phyloP scores from a whole-genome alignment of 2,797 vertebrate genomes.

The Phoebastria nigripes region DNA sequence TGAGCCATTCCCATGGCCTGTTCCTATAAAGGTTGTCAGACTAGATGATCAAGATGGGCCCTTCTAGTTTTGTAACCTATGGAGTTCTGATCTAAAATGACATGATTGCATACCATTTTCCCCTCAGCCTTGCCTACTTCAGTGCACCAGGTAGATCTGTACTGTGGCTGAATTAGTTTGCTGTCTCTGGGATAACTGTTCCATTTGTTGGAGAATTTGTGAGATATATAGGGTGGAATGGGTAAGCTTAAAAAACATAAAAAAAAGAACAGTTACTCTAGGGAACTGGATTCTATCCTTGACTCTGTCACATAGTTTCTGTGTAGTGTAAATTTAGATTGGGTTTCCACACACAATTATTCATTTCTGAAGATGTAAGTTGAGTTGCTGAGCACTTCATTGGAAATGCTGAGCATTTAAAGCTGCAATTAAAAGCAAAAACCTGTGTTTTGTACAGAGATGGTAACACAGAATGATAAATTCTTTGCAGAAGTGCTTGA shows the following conservation, averaged over 20 bases:
- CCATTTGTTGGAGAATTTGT: neutral
- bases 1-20: neutral
- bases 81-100: slow-evolving; percentile 37
- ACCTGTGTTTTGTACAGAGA: neutral
- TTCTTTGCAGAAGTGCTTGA: neutral
- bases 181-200: neutral
- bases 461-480: neutral
- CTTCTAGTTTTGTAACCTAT: neutral
- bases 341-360: neutral
- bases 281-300: neutral
- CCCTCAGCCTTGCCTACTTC: neutral
- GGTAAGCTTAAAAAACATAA: neutral
- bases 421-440: neutral
- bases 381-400: neutral
- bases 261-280: neutral
- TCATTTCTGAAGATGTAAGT: neutral
- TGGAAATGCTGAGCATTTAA: neutral
- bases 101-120: neutral
- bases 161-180: neutral
- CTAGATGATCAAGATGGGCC: slow-evolving; percentile 42
- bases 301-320: neutral
- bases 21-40: slow-evolving; percentile 41
- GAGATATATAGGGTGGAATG: neutral
- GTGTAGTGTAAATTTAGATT: neutral
- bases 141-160: slow-evolving; percentile 15